Evolutionary conservation across 2,113 vertebrate genomes (phyloP).

Genomic region (Conger conger): DNA sequence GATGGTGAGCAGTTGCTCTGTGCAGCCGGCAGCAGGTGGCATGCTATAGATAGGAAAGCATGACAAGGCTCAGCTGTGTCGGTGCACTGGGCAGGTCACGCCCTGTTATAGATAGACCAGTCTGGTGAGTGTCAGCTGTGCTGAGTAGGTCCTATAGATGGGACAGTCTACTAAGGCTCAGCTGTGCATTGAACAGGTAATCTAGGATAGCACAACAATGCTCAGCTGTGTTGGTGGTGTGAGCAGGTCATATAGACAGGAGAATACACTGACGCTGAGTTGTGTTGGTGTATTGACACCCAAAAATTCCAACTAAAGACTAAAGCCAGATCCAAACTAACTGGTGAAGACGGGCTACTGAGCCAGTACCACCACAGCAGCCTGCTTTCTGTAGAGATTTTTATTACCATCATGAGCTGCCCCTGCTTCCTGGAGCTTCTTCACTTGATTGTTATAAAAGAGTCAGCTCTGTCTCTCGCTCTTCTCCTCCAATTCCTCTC

Average conservation of each 20-base stretch:
- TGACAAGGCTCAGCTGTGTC: constrained; percentile 68
- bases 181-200: too few species aligned
- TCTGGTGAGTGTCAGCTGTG: constrained; percentile 8
- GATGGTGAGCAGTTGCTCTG: constrained; percentile 23
- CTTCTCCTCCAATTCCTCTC: too few species aligned
- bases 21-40: constrained; percentile 21
- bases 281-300: not conserved
- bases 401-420: too few species aligned
- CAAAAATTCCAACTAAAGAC: too few species aligned
- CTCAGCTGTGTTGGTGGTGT: not conserved
- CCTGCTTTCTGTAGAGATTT: too few species aligned
- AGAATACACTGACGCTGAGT: constrained; percentile 47
- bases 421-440: too few species aligned
- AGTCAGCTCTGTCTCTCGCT: too few species aligned
- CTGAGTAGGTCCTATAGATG: constrained; percentile 54
- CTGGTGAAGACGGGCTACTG: too few species aligned
- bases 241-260: constrained; percentile 59
- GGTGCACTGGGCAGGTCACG: constrained; percentile 59
- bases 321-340: too few species aligned
- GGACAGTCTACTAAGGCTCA: constrained; percentile 46
- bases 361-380: too few species aligned
- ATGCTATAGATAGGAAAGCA: constrained; percentile 73
- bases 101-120: constrained; percentile 42
- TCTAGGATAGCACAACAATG: constrained; percentile 34
- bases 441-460: too few species aligned